These are phyloP conservation scores for Caenorhabditis angaria DNA, from an alignment of 2,888 invertebrate species.

Conservation along the genomic window DNA sequence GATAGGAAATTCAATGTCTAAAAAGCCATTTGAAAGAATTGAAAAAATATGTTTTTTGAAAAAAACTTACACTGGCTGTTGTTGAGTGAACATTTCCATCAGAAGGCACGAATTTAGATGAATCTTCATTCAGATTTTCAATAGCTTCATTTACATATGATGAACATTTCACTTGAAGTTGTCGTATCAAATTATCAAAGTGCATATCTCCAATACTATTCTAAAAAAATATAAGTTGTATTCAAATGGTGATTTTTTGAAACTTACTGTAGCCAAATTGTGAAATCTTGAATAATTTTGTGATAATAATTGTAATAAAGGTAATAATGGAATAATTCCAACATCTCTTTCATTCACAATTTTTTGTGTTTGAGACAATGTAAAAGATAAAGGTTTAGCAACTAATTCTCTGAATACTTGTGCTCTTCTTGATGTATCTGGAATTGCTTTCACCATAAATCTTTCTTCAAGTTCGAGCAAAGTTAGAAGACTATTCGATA, in stretches of 20 bases:
- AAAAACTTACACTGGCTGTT: slow-evolving; percentile 83
- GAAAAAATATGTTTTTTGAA: not conserved
- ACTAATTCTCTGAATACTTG: slow-evolving; percentile 58
- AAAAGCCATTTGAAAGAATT: slow-evolving; percentile 5
- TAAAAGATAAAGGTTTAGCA: slow-evolving; percentile 42
- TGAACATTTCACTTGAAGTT: slow-evolving; percentile 47
- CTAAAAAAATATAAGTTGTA: slow-evolving; percentile 21
- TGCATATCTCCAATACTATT: slow-evolving; percentile 47
- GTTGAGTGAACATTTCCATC: slow-evolving; percentile 98
- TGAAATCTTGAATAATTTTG: slow-evolving; percentile 50
- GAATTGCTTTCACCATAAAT: slow-evolving; percentile 50
- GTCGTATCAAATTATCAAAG: slow-evolving; percentile 50
- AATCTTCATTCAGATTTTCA: slow-evolving; percentile 47
- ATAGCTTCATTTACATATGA: slow-evolving; percentile 47
- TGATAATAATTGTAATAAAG: slow-evolving; percentile 52
- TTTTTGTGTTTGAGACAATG: slow-evolving; percentile 40
- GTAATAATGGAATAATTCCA: slow-evolving; percentile 50
- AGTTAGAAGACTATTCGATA: slow-evolving; percentile 44
- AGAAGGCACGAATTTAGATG: slow-evolving; percentile 82
- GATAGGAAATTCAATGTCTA: slow-evolving; percentile 58
- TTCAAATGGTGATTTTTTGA: not conserved
- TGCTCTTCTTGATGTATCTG: slow-evolving; percentile 50
- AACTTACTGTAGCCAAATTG: slow-evolving; percentile 51
- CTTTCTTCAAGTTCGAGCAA: slow-evolving; percentile 49
- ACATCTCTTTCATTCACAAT: slow-evolving; percentile 45